Percentiles rank a stretch among this genome's conserved stretches.
phyloP scores from a whole-genome alignment of 2,888 invertebrate genomes.

The Candidula unifasciata region DNA sequence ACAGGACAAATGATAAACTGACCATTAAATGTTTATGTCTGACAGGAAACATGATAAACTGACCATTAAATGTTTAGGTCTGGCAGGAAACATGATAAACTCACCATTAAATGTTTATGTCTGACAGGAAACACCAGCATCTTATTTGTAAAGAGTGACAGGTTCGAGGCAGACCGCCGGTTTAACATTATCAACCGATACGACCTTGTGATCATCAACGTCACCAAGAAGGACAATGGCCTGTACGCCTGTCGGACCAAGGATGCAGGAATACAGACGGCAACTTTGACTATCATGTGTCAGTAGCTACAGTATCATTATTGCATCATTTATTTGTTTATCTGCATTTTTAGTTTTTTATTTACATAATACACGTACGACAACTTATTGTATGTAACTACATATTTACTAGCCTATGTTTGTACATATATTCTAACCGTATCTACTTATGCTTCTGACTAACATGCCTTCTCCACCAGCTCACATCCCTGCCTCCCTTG shows the following conservation, averaged over 20 bases:
- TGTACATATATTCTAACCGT: neutral
- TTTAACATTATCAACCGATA: slow-evolving; percentile 57
- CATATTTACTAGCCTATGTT: neutral
- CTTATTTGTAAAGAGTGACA: slow-evolving; percentile 56
- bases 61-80: neutral
- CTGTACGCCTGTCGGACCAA: slow-evolving; percentile 58
- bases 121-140: slow-evolving; percentile 44
- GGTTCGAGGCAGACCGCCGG: slow-evolving; percentile 49
- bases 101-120: neutral
- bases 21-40: neutral
- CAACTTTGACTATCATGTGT: slow-evolving; percentile 45
- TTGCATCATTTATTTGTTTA: neutral
- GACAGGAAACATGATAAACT: neutral
- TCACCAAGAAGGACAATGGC: slow-evolving; percentile 58
- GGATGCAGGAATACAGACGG: slow-evolving; percentile 47
- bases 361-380: too few species aligned
- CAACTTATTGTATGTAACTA: too few species aligned
- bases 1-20: too few species aligned
- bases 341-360: neutral
- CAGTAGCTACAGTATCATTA: neutral
- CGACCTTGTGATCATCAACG: slow-evolving; percentile 59
- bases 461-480: too few species aligned
- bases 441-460: too few species aligned
- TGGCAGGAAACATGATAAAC: neutral
- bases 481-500: too few species aligned